Conservation (phyloP, 2,888 invertebrate genomes). For the Eucriotettix oculatus region DNA sequence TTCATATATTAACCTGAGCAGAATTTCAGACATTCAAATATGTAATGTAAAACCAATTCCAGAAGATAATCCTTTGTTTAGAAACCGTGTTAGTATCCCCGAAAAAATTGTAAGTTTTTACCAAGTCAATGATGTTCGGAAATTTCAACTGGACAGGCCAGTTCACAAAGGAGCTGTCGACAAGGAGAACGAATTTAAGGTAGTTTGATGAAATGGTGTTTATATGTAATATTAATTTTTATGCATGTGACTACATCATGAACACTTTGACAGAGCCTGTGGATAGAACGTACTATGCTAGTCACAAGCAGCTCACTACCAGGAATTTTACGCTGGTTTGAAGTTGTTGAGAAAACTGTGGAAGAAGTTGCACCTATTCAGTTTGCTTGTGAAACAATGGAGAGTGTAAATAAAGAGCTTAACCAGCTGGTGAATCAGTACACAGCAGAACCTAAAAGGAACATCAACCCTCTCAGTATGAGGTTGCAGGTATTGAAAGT, state of each 20-base stretch:
- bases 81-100: conserved; percentile 43
- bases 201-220: conserved; percentile 18
- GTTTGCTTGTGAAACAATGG: conserved; percentile 89
- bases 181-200: conserved; percentile 89
- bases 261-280: conserved; percentile 46
- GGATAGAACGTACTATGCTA: conserved; percentile 84
- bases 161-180: conserved; percentile 79
- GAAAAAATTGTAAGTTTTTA: conserved; percentile 80
- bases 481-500: conserved; percentile 40
- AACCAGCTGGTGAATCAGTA: conserved; percentile 64
- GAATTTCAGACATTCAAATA: conserved; percentile 69
- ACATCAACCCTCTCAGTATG: conserved; percentile 87
- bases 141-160: conserved; percentile 81
- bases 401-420: conserved; percentile 72
- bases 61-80: conserved; percentile 32
- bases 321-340: conserved; percentile 87
- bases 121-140: conserved; percentile 75
- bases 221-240: background rate
- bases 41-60: conserved; percentile 85
- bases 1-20: background rate
- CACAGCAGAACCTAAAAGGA: conserved; percentile 61
- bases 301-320: conserved; percentile 71
- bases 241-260: background rate
- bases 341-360: conserved; percentile 57
- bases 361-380: conserved; percentile 69